Conservation (phyloP, 2,113 vertebrate genomes). For the Pao palembangensis region DNA sequence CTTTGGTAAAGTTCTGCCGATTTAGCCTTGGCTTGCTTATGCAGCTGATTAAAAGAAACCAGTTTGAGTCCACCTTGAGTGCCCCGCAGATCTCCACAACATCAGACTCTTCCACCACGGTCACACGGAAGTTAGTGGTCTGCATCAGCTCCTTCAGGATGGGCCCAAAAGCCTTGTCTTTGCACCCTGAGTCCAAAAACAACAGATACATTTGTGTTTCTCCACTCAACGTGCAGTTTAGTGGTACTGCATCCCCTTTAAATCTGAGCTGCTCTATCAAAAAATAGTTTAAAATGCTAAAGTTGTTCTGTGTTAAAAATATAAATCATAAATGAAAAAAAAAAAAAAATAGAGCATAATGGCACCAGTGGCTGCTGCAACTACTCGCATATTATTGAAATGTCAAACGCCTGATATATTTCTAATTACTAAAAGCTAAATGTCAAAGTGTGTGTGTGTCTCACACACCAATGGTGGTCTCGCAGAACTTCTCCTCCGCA, state of each 20-base stretch:
- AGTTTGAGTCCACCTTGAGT: conserved; percentile 80
- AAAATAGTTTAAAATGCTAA: too few species aligned
- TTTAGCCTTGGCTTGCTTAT: not conserved
- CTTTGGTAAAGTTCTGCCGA: too few species aligned
- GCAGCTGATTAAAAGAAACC: not conserved
- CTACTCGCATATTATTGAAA: too few species aligned
- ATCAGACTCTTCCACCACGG: conserved; percentile 89
- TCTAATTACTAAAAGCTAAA: not conserved
- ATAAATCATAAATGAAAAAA: too few species aligned
- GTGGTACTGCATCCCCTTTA: not conserved
- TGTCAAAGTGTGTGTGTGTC: not conserved
- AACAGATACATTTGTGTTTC: not conserved
- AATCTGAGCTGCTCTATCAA: too few species aligned
- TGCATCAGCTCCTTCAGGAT: conserved; percentile 92
- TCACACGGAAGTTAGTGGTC: conserved; percentile 89
- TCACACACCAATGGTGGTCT: conserved; percentile 90
- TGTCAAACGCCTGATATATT: not conserved
- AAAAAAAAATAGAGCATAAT: too few species aligned
- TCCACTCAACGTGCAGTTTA: too few species aligned
- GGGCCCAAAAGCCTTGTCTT: conserved; percentile 76
- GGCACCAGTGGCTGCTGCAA: too few species aligned
- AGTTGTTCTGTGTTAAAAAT: too few species aligned
- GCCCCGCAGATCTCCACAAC: conserved; percentile 97
- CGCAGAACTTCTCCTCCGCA: conserved; percentile 95
- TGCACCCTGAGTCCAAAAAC: conserved; percentile 77